Conservation (phyloP, 2,888 invertebrate genomes). For the Eupelmus urozonus region DNA sequence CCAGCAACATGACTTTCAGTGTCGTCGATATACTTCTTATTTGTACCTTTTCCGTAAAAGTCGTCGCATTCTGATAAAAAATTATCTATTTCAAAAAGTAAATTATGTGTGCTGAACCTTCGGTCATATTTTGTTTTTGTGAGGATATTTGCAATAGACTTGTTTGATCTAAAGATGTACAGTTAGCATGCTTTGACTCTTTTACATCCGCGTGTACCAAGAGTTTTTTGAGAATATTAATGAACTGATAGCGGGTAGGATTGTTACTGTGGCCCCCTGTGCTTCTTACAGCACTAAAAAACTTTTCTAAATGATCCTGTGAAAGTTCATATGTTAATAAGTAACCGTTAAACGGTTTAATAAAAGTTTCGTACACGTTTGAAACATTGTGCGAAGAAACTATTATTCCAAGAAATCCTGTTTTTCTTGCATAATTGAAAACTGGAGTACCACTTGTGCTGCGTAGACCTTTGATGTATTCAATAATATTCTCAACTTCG, state of each 20-base stretch:
- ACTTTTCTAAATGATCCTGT: constrained; percentile 59
- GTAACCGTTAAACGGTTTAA: constrained; percentile 35
- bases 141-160: constrained; percentile 39
- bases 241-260: constrained; percentile 45
- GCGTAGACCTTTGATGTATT: constrained; percentile 55
- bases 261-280: constrained; percentile 59
- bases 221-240: constrained; percentile 23
- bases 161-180: constrained; percentile 52
- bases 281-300: constrained; percentile 54
- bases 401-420: constrained; percentile 62
- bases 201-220: constrained; percentile 38
- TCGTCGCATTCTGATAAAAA: constrained; percentile 4
- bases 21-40: constrained; percentile 38
- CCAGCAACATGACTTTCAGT: constrained; percentile 54
- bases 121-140: neutral
- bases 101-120: neutral
- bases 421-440: constrained; percentile 52
- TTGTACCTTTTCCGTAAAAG: constrained; percentile 1
- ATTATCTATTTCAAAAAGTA: constrained; percentile 11
- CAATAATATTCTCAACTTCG: too few species aligned
- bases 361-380: constrained; percentile 51
- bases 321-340: constrained; percentile 58
- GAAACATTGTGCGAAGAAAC: constrained; percentile 54
- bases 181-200: constrained; percentile 53
- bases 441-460: constrained; percentile 35